These are phyloP conservation scores for Xyrichtys novacula DNA, from an alignment of 2,797 vertebrate genomes.

Conservation along the genomic window DNA sequence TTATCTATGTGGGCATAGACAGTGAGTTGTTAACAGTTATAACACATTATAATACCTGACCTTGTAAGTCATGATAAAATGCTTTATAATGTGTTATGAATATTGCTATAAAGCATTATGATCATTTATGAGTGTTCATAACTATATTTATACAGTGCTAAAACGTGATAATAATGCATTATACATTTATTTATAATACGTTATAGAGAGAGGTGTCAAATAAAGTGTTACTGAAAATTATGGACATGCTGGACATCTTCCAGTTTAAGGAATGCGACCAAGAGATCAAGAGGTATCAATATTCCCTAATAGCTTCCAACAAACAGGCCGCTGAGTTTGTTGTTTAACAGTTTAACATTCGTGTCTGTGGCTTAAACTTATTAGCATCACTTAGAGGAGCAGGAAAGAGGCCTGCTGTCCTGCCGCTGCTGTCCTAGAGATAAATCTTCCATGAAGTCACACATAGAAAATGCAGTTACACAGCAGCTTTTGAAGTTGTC, in stretches of 20 bases:
- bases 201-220: no score
- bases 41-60: no score
- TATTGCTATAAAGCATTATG: no score
- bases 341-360: neutral
- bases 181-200: no score
- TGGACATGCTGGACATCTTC: neutral
- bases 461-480: neutral
- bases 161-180: no score
- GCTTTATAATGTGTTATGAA: no score
- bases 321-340: neutral
- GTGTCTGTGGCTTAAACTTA: neutral
- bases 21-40: no score
- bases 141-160: no score
- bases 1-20: no score
- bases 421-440: neutral
- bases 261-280: neutral
- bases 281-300: neutral
- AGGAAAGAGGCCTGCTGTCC: neutral
- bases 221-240: no score
- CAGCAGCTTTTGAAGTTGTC: conserved; percentile 1
- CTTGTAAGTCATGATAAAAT: no score
- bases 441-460: conserved; percentile 11
- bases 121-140: no score
- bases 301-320: neutral
- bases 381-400: neutral